Base-by-base conservation (phyloP, 2,797 vertebrate genomes). In the Caiman crocodilus region DNA sequence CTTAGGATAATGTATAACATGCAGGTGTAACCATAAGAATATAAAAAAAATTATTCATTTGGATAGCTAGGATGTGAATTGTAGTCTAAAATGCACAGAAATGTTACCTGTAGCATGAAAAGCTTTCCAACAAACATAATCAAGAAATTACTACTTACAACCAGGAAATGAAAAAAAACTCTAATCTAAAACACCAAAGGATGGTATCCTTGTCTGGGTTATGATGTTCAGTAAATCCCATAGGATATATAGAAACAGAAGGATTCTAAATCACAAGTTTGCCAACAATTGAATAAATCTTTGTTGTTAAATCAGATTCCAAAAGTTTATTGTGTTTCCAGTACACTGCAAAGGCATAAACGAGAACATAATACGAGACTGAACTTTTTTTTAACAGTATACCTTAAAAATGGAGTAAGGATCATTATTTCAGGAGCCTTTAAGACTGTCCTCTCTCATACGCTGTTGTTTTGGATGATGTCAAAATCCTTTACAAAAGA, bases 381-480 rank as follows among this genome's bases (percentile, higher is more conserved):
- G 69, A 42, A 35, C 35, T 9, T 50, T 73, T n/a, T 32, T 35
- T 71, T 71, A 50, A 14, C 11, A 73, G 32, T 50, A 23, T 23
- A 42, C 50, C 35, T 73, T 73, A 73, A 73, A 23, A 42, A 73
- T 25, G 35, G 14, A 73, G 42, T 15, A 50, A 16, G 14, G 69
- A 35, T 14, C 35, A 73, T 90, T 73, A 75, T 77, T 89, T 89
- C 63, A 55, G 61, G 67, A 75, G 56, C 26, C 64, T 74, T 90
- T 94, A 79, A 65, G 75, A 21, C 63, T 90, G 85, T 76, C 65
- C 71, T 95, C 79, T 91, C 75, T 94, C 89, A 94, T 90, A 93
- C 95, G 89, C 89, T 88, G 96, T 95, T 96, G 86, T 94, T 96
- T 94, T 92, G 87, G 16, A 23, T 84, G 84, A 95, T 89, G 79